Percentiles rank a stretch among this genome's conserved stretches.
phyloP scores from a whole-genome alignment of 2,797 vertebrate species.

The Sebastes baramenuke region DNA sequence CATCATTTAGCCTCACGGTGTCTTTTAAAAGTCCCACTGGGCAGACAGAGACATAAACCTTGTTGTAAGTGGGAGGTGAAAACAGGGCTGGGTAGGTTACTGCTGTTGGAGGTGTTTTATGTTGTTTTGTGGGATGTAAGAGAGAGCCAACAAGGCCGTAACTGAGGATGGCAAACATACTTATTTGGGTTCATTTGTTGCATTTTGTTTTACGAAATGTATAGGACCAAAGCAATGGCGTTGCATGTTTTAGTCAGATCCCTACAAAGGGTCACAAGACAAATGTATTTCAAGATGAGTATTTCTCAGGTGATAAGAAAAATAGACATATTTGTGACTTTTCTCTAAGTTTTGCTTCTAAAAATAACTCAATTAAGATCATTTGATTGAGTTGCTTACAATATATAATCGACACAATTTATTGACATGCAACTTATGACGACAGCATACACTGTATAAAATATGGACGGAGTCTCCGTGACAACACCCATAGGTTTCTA shows the following conservation, averaged over 20 bases:
- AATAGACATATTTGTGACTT: not conserved
- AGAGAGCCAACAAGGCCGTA: not conserved
- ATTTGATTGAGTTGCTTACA: not conserved
- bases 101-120: not conserved
- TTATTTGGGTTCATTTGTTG: not conserved
- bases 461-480: not conserved
- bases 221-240: not conserved
- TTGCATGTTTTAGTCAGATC: not conserved
- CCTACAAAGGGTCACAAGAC: not conserved
- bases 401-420: not conserved
- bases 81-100: not conserved
- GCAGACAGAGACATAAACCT: conserved; percentile 44
- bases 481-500: not conserved
- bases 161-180: not conserved
- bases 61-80: conserved; percentile 28
- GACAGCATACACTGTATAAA: not conserved
- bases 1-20: conserved; percentile 68
- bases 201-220: not conserved
- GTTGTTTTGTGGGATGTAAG: not conserved
- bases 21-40: conserved; percentile 64
- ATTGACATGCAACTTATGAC: not conserved
- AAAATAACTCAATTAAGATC: not conserved
- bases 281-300: not conserved
- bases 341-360: not conserved
- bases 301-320: not conserved